phyloP scores from a whole-genome alignment of 2,797 vertebrate genomes.

The Lagorchestes hirsutus region DNA sequence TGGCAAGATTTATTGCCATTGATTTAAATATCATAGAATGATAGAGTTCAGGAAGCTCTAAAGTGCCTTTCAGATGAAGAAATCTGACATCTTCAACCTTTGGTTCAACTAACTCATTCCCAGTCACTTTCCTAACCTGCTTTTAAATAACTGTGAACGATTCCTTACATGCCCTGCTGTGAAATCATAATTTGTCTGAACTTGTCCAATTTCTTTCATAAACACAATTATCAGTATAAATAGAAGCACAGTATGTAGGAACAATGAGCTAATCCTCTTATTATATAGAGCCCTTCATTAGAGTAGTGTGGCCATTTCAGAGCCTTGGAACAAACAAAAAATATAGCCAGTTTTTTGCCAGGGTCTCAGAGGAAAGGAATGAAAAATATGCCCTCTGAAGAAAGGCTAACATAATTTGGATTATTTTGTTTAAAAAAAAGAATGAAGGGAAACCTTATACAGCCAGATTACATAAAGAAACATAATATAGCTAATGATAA shows the following conservation, averaged over 20 bases:
- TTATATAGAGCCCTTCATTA: background rate
- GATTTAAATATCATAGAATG: background rate
- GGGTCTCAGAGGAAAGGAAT: background rate
- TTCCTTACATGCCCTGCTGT: background rate
- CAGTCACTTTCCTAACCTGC: background rate
- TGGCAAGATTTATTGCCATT: background rate
- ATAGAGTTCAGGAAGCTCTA: background rate
- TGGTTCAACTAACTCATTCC: background rate
- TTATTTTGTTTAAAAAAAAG: background rate
- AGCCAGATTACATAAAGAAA: background rate
- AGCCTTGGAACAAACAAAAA: background rate
- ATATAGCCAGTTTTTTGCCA: background rate
- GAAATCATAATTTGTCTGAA: background rate
- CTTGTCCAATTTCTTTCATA: conserved; percentile 9
- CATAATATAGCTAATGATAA: background rate
- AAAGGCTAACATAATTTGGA: background rate
- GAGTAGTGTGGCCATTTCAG: background rate
- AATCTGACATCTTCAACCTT: background rate
- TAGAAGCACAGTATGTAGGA: conserved; percentile 6
- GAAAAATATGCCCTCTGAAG: background rate
- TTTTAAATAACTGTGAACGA: background rate
- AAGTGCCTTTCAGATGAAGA: background rate
- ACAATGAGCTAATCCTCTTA: background rate
- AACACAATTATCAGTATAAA: background rate
- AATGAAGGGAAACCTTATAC: background rate